A percentile compares a stretch with the other conserved stretches of the same genome.
Conservation (phyloP, 1,140 invertebrate genomes). For the Periplaneta americana region DNA sequence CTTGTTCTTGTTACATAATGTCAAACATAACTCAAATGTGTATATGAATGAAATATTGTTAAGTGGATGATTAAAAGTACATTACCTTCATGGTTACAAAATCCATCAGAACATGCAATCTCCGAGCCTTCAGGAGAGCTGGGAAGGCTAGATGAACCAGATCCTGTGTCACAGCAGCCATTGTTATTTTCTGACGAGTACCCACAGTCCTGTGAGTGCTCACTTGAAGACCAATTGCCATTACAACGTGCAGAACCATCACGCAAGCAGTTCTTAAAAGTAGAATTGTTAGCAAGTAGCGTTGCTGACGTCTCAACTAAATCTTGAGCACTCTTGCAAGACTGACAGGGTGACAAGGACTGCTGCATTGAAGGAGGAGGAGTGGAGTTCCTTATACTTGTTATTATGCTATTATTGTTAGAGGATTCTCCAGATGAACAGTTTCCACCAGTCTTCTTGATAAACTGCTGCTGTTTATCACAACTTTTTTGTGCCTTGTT, state of each 20-base stretch:
- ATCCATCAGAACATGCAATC: slow-evolving; percentile 75
- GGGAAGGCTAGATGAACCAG: slow-evolving; percentile 59
- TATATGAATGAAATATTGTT: too few relatives aligned
- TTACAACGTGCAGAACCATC: too few relatives aligned
- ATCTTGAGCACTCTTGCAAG: slow-evolving; percentile 34
- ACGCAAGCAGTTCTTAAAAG: not conserved
- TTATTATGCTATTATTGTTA: not conserved
- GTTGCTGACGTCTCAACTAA: not conserved
- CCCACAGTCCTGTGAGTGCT: slow-evolving; percentile 75
- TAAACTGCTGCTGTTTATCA: slow-evolving; percentile 1
- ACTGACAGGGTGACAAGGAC: slow-evolving; percentile 32
- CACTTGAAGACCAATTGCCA: slow-evolving; percentile 52
- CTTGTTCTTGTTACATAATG: too few relatives aligned
- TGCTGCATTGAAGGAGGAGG: not conserved
- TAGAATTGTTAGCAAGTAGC: not conserved
- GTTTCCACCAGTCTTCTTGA: not conserved
- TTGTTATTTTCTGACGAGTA: slow-evolving; percentile 75
- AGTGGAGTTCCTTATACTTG: not conserved
- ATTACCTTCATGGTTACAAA: slow-evolving; percentile 68
- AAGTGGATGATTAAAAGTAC: not conserved
- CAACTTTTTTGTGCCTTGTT: not conserved
- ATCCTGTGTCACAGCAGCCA: slow-evolving; percentile 54
- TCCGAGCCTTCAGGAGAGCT: slow-evolving; percentile 80
- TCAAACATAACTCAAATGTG: too few relatives aligned
- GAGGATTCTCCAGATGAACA: not conserved